Evolutionary conservation across 2,113 vertebrate species (phyloP), one percentile per base, ranked within the genome.

Genomic region (Eidolon helvum): DNA sequence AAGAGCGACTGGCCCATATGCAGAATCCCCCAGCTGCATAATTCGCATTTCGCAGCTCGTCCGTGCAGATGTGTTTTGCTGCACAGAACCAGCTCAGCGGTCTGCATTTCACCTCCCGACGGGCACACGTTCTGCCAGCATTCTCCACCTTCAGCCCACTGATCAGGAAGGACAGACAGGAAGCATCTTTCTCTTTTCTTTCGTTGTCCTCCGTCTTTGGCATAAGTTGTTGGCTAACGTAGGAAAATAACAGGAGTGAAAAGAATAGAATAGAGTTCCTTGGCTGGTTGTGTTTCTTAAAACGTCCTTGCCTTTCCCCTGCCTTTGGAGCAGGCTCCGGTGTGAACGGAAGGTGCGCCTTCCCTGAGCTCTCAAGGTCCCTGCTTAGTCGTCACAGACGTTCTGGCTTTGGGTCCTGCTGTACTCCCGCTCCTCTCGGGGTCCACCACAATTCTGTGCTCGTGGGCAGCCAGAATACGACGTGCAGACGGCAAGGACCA

Each of bases 371-470:
- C 40, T 35, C 75, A n/a, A 55, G 0, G 24, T 24, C 24, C 5
- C 10, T 26, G 28, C 35, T 18, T 2, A 1, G 24, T 22, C 2
- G 0, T 30, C 24, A 2, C 19, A 26, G n/a, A 18, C 2, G 4
- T 1, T 1, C 75, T 66, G 6, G 11, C 38, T 33, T n/a, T 22
- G 40, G 10, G 19, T 74, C 55, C 15, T 2, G 0, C 15, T 21
- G 15, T 65, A 2, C 55, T 53, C n/a, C 28, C 24, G 0, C 0
- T 0, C 7, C 2, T 14, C 1, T 0, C 9, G 48, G 7, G 65
- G 6, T 18, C 28, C 43, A 0, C 26, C 0, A 0, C 43, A 26
- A 40, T 18, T 59, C 53, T 19, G 50, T 21, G 10, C 63, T 48
- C 19, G 5, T 0, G 12, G 26, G 7, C 63, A 19, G 9, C 3